Evolutionary conservation across 2,888 invertebrate genomes (phyloP).

Genomic region (Hoplodrina ambigua): DNA sequence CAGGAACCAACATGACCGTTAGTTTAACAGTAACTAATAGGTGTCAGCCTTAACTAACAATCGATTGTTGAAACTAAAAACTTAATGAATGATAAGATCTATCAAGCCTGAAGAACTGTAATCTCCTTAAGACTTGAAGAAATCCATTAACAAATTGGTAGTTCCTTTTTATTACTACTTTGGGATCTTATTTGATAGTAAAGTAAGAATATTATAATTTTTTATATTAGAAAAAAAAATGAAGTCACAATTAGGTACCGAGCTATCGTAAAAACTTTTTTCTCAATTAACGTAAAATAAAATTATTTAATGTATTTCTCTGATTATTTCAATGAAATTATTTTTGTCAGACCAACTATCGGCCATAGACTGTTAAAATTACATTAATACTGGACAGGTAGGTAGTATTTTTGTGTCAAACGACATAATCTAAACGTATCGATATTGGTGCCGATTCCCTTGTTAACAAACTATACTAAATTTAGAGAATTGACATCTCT

Average conservation of each 20-base stretch:
- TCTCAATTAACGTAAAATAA: background rate
- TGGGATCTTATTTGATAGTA: background rate
- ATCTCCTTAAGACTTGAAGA: background rate
- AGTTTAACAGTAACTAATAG: too few species aligned
- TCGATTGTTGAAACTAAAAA: background rate
- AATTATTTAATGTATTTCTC: background rate
- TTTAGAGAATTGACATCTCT: too few species aligned
- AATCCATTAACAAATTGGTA: constrained; percentile 18
- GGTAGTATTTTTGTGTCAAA: too few species aligned
- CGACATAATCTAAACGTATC: too few species aligned
- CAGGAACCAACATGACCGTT: too few species aligned
- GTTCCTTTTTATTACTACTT: constrained; percentile 19
- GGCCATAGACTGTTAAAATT: too few species aligned
- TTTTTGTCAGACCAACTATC: constrained; percentile 6
- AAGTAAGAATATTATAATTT: background rate
- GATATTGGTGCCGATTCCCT: too few species aligned
- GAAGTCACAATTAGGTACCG: background rate
- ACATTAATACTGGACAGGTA: background rate
- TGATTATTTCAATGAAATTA: background rate
- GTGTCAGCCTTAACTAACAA: background rate
- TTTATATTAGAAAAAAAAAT: background rate
- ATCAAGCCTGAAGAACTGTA: background rate
- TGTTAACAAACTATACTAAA: too few species aligned
- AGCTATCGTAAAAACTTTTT: background rate
- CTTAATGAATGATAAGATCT: background rate